These are phyloP conservation scores for Hyles lineata DNA, from an alignment of 2,888 invertebrate genomes.

Conservation along the genomic window DNA sequence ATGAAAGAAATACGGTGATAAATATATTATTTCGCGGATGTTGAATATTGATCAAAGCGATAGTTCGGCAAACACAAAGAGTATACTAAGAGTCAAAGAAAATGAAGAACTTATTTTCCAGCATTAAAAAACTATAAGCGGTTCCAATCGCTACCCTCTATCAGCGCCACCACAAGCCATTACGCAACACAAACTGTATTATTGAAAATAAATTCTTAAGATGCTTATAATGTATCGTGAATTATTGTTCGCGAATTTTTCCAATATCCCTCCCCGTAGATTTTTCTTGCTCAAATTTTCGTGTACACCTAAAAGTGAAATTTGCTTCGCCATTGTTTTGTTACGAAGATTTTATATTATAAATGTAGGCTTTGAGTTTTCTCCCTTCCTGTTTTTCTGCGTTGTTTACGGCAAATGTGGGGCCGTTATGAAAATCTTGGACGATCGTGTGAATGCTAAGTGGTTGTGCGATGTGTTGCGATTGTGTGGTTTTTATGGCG, in stretches of 20 bases:
- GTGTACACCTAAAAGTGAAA: conserved; percentile 39
- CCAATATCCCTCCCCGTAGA: conserved; percentile 30
- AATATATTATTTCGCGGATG: too few relatives aligned
- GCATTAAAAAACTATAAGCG: background rate
- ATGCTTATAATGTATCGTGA: conserved; percentile 46
- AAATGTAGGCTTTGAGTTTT: conserved; percentile 38
- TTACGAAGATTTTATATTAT: conserved; percentile 32
- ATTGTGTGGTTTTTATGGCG: background rate
- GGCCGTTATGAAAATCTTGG: conserved; percentile 29
- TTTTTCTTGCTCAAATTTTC: conserved; percentile 42
- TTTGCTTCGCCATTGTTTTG: conserved; percentile 38
- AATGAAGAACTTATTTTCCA: too few relatives aligned
- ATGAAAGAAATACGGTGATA: too few relatives aligned
- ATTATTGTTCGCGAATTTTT: conserved; percentile 44
- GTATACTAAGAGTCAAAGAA: background rate
- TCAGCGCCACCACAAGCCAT: background rate
- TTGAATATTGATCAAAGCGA: too few relatives aligned
- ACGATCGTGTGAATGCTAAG: conserved; percentile 25
- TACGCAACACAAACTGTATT: conserved; percentile 27
- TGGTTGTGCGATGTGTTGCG: conserved; percentile 14
- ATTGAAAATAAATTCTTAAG: conserved; percentile 39
- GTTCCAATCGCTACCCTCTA: background rate
- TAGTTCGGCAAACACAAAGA: background rate
- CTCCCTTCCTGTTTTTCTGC: conserved; percentile 31
- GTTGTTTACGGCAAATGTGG: conserved; percentile 34